These are phyloP conservation scores for Melikaiella ostensackeni DNA, from an alignment of 2,888 invertebrate species.

Conservation along the genomic window DNA sequence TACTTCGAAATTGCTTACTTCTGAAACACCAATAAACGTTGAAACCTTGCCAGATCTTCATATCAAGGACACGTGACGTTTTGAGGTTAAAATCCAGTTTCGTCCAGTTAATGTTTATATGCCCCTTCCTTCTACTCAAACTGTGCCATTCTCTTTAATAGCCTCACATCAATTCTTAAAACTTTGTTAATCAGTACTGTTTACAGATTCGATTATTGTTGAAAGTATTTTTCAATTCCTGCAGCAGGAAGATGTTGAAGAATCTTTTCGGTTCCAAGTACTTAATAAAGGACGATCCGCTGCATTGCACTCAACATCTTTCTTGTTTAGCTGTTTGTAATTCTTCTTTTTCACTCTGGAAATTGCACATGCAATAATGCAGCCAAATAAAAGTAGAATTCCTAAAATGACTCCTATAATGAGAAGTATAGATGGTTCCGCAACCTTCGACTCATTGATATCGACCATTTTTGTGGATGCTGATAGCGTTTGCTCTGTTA, in stretches of 20 bases:
- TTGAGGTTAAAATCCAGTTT: background rate
- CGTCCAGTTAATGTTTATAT: background rate
- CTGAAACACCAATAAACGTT: background rate
- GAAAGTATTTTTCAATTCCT: background rate
- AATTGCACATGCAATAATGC: conserved; percentile 42
- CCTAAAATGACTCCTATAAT: conserved; percentile 34
- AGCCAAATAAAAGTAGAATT: conserved; percentile 45
- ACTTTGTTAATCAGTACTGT: background rate
- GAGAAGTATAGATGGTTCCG: conserved; percentile 36
- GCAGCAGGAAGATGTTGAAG: conserved; percentile 8
- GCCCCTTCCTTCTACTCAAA: background rate
- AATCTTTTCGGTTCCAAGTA: conserved; percentile 18
- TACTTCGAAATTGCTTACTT: background rate
- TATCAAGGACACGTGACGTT: background rate
- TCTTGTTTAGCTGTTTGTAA: conserved; percentile 46
- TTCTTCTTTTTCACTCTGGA: conserved; percentile 49
- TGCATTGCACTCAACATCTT: conserved; percentile 40
- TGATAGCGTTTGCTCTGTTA: background rate
- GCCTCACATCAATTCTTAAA: background rate
- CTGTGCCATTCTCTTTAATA: background rate
- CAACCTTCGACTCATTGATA: background rate
- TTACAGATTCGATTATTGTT: background rate
- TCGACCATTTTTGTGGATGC: background rate
- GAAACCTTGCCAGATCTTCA: background rate
- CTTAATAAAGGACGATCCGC: conserved; percentile 45